Evolutionary conservation across 2,113 vertebrate genomes (phyloP).

Genomic region (Alligator sinensis): DNA sequence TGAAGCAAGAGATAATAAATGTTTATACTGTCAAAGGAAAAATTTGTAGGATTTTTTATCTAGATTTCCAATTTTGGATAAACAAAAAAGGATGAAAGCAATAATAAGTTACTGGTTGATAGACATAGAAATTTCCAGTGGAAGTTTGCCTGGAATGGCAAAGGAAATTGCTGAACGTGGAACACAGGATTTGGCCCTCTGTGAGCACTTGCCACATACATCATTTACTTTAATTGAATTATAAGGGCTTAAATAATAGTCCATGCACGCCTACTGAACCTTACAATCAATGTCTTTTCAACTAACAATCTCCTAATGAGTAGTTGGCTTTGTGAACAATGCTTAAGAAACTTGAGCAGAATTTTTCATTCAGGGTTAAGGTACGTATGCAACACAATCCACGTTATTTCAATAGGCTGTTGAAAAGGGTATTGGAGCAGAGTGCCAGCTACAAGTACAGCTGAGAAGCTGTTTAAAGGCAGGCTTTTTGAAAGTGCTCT

Average conservation of each 20-base stretch:
- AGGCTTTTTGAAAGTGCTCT: background rate
- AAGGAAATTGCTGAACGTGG: background rate
- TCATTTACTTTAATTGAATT: background rate
- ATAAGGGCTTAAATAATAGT: background rate
- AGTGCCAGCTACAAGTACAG: background rate
- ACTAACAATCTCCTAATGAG: background rate
- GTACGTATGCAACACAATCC: background rate
- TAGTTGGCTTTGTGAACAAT: accelerated
- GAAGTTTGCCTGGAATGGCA: background rate
- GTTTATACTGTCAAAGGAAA: conserved; percentile 1
- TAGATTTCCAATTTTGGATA: background rate
- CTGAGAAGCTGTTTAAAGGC: background rate
- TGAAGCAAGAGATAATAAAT: background rate
- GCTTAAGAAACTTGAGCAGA: background rate
- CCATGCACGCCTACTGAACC: background rate
- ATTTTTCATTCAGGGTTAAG: background rate
- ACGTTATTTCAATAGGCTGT: accelerated
- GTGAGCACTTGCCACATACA: accelerated
- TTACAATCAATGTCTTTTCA: background rate
- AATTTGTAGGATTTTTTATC: background rate
- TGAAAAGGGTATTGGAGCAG: background rate
- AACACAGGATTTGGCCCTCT: background rate
- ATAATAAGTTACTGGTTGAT: background rate
- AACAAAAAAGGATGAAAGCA: background rate
- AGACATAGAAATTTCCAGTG: background rate